phyloP scores from a whole-genome alignment of 2,797 vertebrate species.

The Chloroceryle amazona region DNA sequence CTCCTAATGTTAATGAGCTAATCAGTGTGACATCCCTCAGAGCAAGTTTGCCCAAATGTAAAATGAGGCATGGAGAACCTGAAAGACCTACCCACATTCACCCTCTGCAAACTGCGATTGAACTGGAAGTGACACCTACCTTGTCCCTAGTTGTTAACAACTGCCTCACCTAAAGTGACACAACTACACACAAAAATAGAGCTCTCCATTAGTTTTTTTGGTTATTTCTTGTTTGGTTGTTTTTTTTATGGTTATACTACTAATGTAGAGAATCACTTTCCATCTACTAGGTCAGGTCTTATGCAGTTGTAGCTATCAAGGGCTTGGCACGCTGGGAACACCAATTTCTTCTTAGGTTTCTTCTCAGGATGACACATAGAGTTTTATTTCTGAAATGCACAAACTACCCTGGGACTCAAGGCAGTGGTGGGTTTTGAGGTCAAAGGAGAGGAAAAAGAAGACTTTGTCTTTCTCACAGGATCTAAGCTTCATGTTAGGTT shows the following conservation, averaged over 20 bases:
- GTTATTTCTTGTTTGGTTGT: fast-evolving
- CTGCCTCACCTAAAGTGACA: not conserved
- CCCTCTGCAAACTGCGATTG: not conserved
- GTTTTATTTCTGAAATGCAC: slow-evolving; percentile 11
- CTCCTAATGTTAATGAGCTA: not conserved
- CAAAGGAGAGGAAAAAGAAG: not conserved
- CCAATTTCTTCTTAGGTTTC: slow-evolving; percentile 13
- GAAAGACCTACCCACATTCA: not conserved
- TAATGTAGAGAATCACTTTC: not conserved
- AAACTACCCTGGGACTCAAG: not conserved
- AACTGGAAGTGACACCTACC: not conserved
- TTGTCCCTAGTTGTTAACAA: not conserved
- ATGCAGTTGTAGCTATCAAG: not conserved
- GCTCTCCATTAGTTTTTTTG: not conserved
- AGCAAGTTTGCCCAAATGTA: not conserved
- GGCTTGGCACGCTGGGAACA: not conserved
- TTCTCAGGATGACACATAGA: not conserved
- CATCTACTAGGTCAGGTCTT: not conserved
- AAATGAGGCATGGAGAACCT: not conserved
- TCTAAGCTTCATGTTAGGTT: not conserved
- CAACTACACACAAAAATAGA: not conserved
- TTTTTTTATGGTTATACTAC: not conserved
- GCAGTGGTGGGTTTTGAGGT: not conserved
- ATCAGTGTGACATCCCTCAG: not conserved
- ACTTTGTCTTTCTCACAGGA: not conserved